phyloP scores from a whole-genome alignment of 2,888 invertebrate genomes.

The Synergus itoensis region DNA sequence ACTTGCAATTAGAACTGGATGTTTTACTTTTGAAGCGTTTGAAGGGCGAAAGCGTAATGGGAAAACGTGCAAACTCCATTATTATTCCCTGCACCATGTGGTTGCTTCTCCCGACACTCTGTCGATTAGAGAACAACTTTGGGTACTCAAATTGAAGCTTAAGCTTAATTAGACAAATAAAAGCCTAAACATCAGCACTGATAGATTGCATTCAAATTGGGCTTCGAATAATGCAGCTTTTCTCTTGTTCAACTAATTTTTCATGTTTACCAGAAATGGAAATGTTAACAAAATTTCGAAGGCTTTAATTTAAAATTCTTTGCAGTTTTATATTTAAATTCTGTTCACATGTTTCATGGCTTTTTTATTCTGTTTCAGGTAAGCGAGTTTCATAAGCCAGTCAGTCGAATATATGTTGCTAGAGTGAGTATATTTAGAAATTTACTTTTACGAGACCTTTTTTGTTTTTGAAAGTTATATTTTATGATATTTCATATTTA shows the following conservation, averaged over 20 bases:
- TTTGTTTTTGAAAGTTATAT: too few relatives aligned
- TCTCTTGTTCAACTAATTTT: background rate
- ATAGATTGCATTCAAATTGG: background rate
- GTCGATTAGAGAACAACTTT: conserved; percentile 19
- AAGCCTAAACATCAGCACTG: background rate
- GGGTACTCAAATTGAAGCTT: conserved; percentile 9
- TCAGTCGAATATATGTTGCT: too few relatives aligned
- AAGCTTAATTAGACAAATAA: conserved; percentile 19
- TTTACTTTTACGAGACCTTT: too few relatives aligned
- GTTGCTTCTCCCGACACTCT: background rate
- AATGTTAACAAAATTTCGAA: too few relatives aligned
- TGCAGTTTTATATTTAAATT: too few relatives aligned
- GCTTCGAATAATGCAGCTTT: background rate
- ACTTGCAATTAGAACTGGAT: background rate
- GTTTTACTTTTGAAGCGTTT: background rate
- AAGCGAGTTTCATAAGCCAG: too few relatives aligned
- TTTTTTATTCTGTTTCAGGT: too few relatives aligned
- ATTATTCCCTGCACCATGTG: conserved; percentile 2
- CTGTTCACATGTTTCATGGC: too few relatives aligned
- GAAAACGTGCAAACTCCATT: background rate
- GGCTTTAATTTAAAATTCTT: too few relatives aligned
- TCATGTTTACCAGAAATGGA: background rate
- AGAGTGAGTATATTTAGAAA: too few relatives aligned
- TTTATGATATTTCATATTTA: too few relatives aligned
- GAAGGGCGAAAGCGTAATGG: background rate